Base-by-base conservation (phyloP, 2,797 vertebrate genomes). In the Columba guinea region DNA sequence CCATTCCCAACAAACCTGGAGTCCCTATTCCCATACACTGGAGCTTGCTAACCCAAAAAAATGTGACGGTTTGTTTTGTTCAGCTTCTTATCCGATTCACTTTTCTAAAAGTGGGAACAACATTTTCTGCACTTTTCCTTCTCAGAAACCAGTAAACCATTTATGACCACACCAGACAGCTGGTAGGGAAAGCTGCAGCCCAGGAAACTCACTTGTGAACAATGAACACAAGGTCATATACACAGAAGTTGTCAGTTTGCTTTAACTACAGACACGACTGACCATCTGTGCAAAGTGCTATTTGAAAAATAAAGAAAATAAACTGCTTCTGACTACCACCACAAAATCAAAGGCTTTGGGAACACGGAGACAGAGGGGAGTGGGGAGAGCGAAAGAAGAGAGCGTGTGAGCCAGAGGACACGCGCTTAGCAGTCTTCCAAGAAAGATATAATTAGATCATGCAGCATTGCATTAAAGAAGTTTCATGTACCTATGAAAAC, bases 371-470 rank as follows among this genome's bases (percentile, higher is more conserved):
- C 4, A 13, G 59, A 85, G 15, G 26, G 4, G 27, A 89, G 9
- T 13, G 14, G 41, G 48, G 37, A 78, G 27, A 88, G 46, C 63
- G 63, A 86, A 37, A 81, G 55, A 69, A 69, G 44, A 49, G 28
- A 49, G 60, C 3, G 1, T 1, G 12, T 41, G 49, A 96, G 77
- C 59, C 74, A 79, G 59, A 53, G 35, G 64, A 90, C 91, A 90
- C 2, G 2, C 76, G 83, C 59, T 82, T 59, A 67, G 64, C 56
- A 67, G 51, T 65, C 87, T 92, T 95, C 91, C 87, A 89, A 90
- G 91, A 95, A 95, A 91, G 95, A 92, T 93, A 92, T 75, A 95
- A 94, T 97, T 96, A 96, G 89, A 93, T 37, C 8, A 0, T 44
- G 65, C 59, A 63, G 69, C 1, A 16, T 41, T 75, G 64, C 77